Conservation (phyloP, 2,888 invertebrate genomes). For the Lottia scabra region DNA sequence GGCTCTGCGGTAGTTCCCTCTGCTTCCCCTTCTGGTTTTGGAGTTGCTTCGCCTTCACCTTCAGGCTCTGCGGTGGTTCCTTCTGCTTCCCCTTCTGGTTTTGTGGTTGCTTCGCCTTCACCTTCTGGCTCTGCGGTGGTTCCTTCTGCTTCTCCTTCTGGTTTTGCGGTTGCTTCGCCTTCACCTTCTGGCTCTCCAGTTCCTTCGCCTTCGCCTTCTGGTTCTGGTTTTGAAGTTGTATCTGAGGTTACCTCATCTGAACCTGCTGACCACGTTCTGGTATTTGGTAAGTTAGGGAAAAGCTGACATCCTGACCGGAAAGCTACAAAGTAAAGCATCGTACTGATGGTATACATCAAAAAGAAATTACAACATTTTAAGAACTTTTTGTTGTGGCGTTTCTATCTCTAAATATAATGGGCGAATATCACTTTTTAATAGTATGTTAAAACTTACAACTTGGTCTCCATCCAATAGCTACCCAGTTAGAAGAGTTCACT, state of each 20-base stretch:
- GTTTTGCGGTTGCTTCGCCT: slow-evolving; percentile 5
- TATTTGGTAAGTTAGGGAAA: slow-evolving; percentile 26
- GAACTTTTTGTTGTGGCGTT: too few relatives aligned
- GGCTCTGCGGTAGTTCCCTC: slow-evolving; percentile 33
- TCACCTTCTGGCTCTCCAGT: neutral
- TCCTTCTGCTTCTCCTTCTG: slow-evolving; percentile 8
- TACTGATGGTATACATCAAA: too few relatives aligned
- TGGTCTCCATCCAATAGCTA: slow-evolving; percentile 93
- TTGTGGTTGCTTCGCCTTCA: slow-evolving; percentile 18
- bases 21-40: slow-evolving; percentile 57
- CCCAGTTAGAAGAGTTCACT: slow-evolving; percentile 90
- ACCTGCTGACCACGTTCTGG: slow-evolving; percentile 1
- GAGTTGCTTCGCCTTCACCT: slow-evolving; percentile 10
- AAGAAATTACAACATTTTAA: too few relatives aligned
- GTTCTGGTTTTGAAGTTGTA: slow-evolving; percentile 10
- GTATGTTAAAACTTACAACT: slow-evolving; percentile 53
- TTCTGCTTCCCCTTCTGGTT: too few relatives aligned
- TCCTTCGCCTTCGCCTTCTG: neutral
- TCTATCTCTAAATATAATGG: too few relatives aligned
- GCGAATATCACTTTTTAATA: too few relatives aligned
- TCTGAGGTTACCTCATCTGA: neutral
- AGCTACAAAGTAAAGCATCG: too few relatives aligned
- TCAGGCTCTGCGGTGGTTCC: too few relatives aligned
- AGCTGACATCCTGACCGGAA: slow-evolving; percentile 35
- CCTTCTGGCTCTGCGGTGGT: slow-evolving; percentile 10